phyloP scores from a whole-genome alignment of 1,140 invertebrate species.

The Bombus terrestris region DNA sequence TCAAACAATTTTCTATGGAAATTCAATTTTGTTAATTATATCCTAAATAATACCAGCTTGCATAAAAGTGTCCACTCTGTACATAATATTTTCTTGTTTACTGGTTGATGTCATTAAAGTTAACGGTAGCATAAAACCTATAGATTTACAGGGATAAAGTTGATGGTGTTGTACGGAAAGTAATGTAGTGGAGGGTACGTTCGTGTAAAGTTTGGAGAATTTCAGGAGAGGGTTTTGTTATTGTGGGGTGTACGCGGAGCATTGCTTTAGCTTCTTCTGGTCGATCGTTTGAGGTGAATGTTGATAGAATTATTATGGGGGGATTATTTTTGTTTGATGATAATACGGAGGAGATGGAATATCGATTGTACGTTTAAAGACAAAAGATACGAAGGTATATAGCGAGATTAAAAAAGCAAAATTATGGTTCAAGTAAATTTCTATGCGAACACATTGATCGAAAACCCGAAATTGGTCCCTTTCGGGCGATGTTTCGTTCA shows the following conservation, averaged over 20 bases:
- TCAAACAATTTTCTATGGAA: too few relatives aligned
- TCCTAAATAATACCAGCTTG: background rate
- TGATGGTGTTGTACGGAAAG: background rate
- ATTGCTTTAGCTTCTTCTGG: background rate
- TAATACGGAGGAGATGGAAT: background rate
- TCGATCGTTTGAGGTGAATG: background rate
- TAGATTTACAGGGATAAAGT: background rate
- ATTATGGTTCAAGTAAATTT: background rate
- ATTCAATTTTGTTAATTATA: too few relatives aligned
- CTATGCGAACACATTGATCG: background rate
- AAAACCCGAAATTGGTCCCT: background rate
- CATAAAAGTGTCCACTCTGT: background rate
- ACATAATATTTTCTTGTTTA: background rate
- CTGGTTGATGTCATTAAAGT: background rate
- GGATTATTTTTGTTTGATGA: background rate
- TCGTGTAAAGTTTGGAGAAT: background rate
- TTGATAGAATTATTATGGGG: slow-evolving; percentile 4
- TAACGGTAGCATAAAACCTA: background rate
- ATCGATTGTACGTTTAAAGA: background rate
- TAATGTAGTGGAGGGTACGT: background rate
- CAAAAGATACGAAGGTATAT: background rate
- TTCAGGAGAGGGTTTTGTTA: background rate
- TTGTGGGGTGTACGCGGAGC: background rate
- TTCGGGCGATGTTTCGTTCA: background rate
- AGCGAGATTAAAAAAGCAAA: background rate